Percentiles rank a stretch among this genome's conserved stretches.
phyloP scores from a whole-genome alignment of 2,888 invertebrate species.

The Raillietiella orientalis region DNA sequence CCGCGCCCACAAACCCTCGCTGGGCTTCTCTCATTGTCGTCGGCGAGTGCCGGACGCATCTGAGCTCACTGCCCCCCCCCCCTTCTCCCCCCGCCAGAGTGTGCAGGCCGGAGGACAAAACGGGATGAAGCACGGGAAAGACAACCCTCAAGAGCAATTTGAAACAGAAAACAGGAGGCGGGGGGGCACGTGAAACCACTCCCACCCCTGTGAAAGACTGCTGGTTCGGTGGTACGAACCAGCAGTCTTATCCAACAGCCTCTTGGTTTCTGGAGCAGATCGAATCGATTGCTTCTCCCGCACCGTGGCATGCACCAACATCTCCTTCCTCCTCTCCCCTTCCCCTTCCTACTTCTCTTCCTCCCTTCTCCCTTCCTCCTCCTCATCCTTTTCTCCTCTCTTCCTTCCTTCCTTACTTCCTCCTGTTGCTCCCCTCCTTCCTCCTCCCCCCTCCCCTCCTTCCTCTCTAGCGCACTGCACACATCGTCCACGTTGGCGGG shows the following conservation, averaged over 20 bases:
- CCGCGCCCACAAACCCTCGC: no score
- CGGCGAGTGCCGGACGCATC: no score
- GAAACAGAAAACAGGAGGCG: no score
- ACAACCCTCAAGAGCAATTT: no score
- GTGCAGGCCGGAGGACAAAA: constrained; percentile 11
- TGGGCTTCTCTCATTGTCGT: no score
- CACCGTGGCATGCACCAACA: not conserved
- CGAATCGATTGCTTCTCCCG: constrained; percentile 3
- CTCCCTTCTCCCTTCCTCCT: not conserved
- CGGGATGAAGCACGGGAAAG: constrained; percentile 4
- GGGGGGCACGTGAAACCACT: no score
- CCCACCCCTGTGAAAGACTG: constrained; percentile 4
- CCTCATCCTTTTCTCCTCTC: not conserved
- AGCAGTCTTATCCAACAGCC: no score
- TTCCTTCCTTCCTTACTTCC: not conserved
- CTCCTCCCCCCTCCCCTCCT: constrained; percentile 1
- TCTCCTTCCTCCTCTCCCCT: not conserved
- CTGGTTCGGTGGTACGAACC: no score
- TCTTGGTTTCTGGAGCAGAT: no score
- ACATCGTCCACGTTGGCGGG: no score
- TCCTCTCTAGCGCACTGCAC: constrained; percentile 3
- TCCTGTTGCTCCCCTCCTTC: constrained; percentile 1
- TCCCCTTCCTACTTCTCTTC: constrained; percentile 3
- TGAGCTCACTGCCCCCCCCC: no score
- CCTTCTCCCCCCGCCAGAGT: constrained; percentile 12